These are phyloP conservation scores for Trichopria drosophilae DNA, from an alignment of 2,888 invertebrate species.

Conservation along the genomic window DNA sequence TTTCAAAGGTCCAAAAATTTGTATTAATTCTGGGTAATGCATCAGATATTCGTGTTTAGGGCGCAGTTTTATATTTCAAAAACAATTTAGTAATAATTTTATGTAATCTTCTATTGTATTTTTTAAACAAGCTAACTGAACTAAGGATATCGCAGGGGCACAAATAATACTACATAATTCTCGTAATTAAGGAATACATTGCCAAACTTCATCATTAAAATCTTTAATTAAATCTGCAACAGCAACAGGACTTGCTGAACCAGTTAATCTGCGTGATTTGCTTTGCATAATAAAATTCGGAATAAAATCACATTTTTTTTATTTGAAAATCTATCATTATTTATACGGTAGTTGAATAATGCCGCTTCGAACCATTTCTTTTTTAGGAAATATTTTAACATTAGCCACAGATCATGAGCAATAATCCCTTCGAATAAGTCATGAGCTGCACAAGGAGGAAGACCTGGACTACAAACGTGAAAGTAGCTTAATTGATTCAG, in stretches of 20 bases:
- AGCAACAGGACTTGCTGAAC: conserved; percentile 28
- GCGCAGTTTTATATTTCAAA: conserved; percentile 20
- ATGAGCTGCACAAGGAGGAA: too few species aligned
- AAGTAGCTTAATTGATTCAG: too few species aligned
- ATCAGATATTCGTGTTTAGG: conserved; percentile 34
- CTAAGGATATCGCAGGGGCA: conserved; percentile 32
- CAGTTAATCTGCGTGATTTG: conserved; percentile 13
- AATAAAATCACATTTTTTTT: too few species aligned
- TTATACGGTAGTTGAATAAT: too few species aligned
- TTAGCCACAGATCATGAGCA: too few species aligned
- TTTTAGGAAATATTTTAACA: too few species aligned
- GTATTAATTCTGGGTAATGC: conserved; percentile 31
- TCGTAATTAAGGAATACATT: conserved; percentile 19
- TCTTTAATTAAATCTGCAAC: conserved; percentile 24
- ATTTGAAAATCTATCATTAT: too few species aligned
- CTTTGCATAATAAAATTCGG: too few species aligned
- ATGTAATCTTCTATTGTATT: conserved; percentile 28
- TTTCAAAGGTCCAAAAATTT: conserved; percentile 30
- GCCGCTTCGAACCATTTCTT: too few species aligned
- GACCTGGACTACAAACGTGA: too few species aligned
- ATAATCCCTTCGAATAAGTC: too few species aligned
- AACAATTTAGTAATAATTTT: conserved; percentile 14
- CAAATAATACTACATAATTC: conserved; percentile 35
- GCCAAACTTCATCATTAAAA: conserved; percentile 28
- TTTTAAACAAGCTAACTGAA: conserved; percentile 18